These are phyloP conservation scores for Andrena cerasifolii DNA, from an alignment of 1,140 invertebrate species.

Conservation along the genomic window DNA sequence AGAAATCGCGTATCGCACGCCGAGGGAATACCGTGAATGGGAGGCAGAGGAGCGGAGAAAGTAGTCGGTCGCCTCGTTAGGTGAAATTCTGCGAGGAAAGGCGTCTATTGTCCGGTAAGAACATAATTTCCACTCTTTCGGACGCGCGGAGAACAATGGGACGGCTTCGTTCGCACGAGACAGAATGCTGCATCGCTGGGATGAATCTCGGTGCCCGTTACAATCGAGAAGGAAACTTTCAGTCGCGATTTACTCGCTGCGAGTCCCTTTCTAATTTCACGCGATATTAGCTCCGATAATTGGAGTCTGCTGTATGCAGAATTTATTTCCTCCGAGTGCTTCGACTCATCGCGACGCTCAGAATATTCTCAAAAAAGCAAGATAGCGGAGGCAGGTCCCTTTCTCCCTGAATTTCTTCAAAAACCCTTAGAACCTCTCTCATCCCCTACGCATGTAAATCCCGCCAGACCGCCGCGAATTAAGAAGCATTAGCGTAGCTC, in stretches of 20 bases:
- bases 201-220: background rate
- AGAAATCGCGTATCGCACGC: no score
- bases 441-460: no score
- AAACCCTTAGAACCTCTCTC: no score
- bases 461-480: no score
- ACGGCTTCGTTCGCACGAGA: conserved; percentile 51
- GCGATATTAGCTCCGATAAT: no score
- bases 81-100: conserved; percentile 50
- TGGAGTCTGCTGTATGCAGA: no score
- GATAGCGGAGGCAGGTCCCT: no score
- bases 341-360: no score
- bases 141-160: conserved; percentile 43
- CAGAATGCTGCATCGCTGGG: conserved; percentile 19
- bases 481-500: no score
- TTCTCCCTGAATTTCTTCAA: no score
- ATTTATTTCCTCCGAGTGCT: no score
- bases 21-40: background rate
- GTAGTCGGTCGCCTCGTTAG: conserved; percentile 6
- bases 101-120: conserved; percentile 45
- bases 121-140: conserved; percentile 55
- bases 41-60: conserved; percentile 25
- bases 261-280: background rate
- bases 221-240: conserved; percentile 10
- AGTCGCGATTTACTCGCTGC: background rate
- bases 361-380: no score